Evolutionary conservation across 2,888 invertebrate species (phyloP).

Genomic region (Seira sanloemensis): DNA sequence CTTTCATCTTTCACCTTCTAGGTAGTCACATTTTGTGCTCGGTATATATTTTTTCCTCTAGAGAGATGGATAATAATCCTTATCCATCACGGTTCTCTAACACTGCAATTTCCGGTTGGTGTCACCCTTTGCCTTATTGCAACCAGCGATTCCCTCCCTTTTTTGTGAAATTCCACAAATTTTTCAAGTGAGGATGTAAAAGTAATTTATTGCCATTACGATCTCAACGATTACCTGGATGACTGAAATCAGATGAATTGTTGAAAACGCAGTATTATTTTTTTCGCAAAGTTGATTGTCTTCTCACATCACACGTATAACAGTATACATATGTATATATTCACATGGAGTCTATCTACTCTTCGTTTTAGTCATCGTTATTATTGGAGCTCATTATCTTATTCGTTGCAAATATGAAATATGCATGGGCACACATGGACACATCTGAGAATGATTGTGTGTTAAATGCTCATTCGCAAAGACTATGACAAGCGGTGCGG

Average conservation of each 20-base stretch:
- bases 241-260: constrained; percentile 7
- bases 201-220: constrained; percentile 46
- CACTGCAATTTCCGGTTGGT: constrained; percentile 60
- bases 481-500: too few relatives aligned
- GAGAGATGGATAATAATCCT: not conserved
- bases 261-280: constrained; percentile 13
- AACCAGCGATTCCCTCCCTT: constrained; percentile 47
- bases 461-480: not conserved
- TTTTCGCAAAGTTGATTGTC: constrained; percentile 5
- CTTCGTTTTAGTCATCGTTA: too few relatives aligned
- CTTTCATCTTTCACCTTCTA: constrained; percentile 15
- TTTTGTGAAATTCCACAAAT: constrained; percentile 34
- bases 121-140: constrained; percentile 42
- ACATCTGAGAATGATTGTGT: too few relatives aligned
- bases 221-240: constrained; percentile 6
- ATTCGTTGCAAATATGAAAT: constrained; percentile 14
- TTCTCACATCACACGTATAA: not conserved
- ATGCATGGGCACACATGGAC: constrained; percentile 11
- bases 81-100: constrained; percentile 43
- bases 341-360: too few relatives aligned
- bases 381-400: not conserved
- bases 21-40: constrained; percentile 19
- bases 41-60: constrained; percentile 13
- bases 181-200: constrained; percentile 39
- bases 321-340: not conserved